Conservation (phyloP, 2,888 invertebrate genomes). For the Drosophila lacicola region DNA sequence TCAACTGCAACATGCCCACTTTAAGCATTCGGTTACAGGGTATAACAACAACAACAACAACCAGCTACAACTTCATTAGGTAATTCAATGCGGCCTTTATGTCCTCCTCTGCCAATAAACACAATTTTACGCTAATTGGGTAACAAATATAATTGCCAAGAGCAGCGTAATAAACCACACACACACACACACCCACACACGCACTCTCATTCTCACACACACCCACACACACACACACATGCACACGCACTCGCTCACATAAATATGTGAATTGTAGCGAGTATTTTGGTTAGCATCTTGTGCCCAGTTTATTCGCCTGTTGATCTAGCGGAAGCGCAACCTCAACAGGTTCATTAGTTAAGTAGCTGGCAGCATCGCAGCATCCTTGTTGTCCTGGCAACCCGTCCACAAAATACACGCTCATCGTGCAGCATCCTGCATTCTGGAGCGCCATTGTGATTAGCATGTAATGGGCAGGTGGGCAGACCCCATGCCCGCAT, state of each 20-base stretch:
- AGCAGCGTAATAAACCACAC: constrained; percentile 79
- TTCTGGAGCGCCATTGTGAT: constrained; percentile 54
- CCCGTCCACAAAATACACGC: constrained; percentile 27
- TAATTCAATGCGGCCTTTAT: constrained; percentile 65
- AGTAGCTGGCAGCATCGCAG: constrained; percentile 55
- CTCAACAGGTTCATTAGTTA: constrained; percentile 80
- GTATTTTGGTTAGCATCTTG: constrained; percentile 35
- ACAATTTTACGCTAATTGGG: constrained; percentile 83
- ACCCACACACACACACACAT: constrained; percentile 22
- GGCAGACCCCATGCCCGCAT: constrained; percentile 5
- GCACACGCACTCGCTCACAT: constrained; percentile 32
- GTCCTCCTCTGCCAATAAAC: constrained; percentile 75
- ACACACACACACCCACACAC: constrained; percentile 36
- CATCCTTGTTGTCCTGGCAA: constrained; percentile 53
- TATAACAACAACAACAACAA: constrained; percentile 43
- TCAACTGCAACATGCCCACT: neutral
- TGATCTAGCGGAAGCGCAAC: constrained; percentile 38
- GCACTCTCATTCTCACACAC: constrained; percentile 36
- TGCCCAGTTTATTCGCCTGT: constrained; percentile 37
- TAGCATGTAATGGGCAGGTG: constrained; percentile 40
- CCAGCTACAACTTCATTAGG: constrained; percentile 73
- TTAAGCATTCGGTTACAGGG: neutral
- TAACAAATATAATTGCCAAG: constrained; percentile 83
- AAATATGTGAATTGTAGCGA: constrained; percentile 51
- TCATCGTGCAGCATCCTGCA: neutral